These are phyloP conservation scores for Haliaeetus leucogaster DNA, from an alignment of 2,113 vertebrate genomes.

Conservation along the genomic window DNA sequence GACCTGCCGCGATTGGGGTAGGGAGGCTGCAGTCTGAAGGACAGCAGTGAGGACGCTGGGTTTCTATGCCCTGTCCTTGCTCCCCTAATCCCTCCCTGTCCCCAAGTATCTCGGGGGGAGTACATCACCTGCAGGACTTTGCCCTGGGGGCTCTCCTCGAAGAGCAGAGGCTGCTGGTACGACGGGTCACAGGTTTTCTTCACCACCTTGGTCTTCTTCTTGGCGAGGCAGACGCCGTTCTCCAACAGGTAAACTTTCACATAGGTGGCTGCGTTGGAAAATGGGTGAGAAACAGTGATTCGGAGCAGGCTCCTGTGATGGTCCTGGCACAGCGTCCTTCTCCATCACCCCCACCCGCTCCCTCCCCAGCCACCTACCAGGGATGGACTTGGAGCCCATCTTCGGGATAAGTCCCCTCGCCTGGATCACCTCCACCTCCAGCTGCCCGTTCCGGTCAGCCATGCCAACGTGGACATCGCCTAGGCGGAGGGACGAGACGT, in stretches of 20 bases:
- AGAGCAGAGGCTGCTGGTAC: slow-evolving; percentile 93
- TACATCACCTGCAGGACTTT: slow-evolving; percentile 90
- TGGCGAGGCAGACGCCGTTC: slow-evolving; percentile 91
- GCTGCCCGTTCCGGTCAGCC: slow-evolving; percentile 90
- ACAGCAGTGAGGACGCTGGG: not conserved
- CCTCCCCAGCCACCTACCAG: slow-evolving; percentile 72
- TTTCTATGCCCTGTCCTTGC: not conserved
- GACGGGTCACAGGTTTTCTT: slow-evolving; percentile 92
- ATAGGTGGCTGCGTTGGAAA: slow-evolving; percentile 81
- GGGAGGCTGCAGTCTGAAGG: not conserved
- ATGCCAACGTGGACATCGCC: slow-evolving; percentile 90
- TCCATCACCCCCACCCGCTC: not conserved
- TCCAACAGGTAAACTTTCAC: slow-evolving; percentile 95
- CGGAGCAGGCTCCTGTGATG: not conserved
- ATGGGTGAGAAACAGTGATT: not conserved
- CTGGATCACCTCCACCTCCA: slow-evolving; percentile 96
- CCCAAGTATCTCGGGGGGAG: rapidly evolving
- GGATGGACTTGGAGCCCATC: slow-evolving; percentile 89
- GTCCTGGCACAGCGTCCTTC: rapidly evolving
- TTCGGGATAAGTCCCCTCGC: slow-evolving; percentile 90
- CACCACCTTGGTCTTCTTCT: slow-evolving; percentile 95
- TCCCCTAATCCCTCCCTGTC: not conserved
- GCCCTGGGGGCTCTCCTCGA: slow-evolving; percentile 94
- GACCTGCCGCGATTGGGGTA: rapidly evolving
- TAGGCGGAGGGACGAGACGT: not conserved